These are phyloP conservation scores for Ophioninae sp. DNA, from an alignment of 2,888 invertebrate species.

Conservation along the genomic window DNA sequence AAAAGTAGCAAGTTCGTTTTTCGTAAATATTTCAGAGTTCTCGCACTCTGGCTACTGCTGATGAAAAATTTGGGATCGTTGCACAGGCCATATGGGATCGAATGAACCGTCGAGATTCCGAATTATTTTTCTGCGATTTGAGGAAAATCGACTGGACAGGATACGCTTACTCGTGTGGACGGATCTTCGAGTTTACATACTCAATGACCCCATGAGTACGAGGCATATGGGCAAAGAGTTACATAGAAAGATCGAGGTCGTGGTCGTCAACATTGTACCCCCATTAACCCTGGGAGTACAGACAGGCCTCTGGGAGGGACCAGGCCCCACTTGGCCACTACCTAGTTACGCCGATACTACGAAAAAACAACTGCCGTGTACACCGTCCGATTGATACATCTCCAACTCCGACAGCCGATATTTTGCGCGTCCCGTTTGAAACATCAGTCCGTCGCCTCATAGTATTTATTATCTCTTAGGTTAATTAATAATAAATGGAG, in stretches of 20 bases:
- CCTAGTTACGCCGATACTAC: too few relatives aligned
- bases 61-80: slow-evolving; percentile 37
- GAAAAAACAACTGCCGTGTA: too few relatives aligned
- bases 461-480: too few relatives aligned
- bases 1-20: background rate
- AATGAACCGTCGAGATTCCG: slow-evolving; percentile 67
- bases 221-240: slow-evolving; percentile 40
- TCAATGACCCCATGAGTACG: slow-evolving; percentile 67
- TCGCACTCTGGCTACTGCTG: slow-evolving; percentile 27
- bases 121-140: slow-evolving; percentile 71
- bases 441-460: too few relatives aligned
- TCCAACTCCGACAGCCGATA: too few relatives aligned
- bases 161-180: slow-evolving; percentile 61
- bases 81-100: slow-evolving; percentile 65
- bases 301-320: too few relatives aligned
- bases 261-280: background rate
- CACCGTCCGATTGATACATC: too few relatives aligned
- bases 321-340: too few relatives aligned
- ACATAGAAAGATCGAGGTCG: background rate
- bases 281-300: too few relatives aligned
- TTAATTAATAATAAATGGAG: too few relatives aligned
- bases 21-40: slow-evolving; percentile 35
- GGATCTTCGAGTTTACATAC: slow-evolving; percentile 62
- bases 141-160: slow-evolving; percentile 69
- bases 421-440: too few relatives aligned